A percentile compares a stretch with the other conserved stretches of the same genome.
phyloP scores from a whole-genome alignment of 2,797 vertebrate species.

The Rhinogobio ventralis region DNA sequence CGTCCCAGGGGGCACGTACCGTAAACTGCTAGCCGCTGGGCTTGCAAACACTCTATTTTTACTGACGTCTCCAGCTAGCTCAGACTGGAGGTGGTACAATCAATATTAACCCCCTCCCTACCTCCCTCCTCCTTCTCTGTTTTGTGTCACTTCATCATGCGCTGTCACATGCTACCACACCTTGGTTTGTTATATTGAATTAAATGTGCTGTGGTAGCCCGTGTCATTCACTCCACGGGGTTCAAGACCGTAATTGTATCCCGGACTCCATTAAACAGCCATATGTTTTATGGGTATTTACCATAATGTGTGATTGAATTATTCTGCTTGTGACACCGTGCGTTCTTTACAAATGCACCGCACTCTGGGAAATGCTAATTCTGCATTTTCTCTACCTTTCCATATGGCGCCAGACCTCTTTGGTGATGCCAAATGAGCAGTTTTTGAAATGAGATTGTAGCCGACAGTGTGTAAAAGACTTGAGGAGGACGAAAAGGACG shows the following conservation, averaged over 20 bases:
- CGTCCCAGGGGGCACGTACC: conserved; percentile 67
- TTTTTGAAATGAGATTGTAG: conserved; percentile 24
- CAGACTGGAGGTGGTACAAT: conserved; percentile 71
- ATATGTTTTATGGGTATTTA: conserved; percentile 62
- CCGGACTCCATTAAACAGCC: conserved; percentile 56
- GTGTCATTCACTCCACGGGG: conserved; percentile 52
- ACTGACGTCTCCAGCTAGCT: conserved; percentile 29
- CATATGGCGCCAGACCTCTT: conserved; percentile 28
- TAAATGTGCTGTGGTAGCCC: conserved; percentile 71
- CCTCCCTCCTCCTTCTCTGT: conserved; percentile 65
- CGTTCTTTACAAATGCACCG: conserved; percentile 14
- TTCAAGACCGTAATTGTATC: conserved; percentile 59
- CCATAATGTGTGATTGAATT: conserved; percentile 57
- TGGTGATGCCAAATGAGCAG: conserved; percentile 17
- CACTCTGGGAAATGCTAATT: conserved; percentile 23
- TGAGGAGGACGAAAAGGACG: conserved; percentile 18
- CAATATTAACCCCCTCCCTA: conserved; percentile 57
- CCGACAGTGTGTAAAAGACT: conserved; percentile 3
- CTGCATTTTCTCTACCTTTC: conserved; percentile 28
- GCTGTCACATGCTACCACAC: conserved; percentile 70
- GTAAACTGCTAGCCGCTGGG: conserved; percentile 74
- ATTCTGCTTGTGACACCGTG: conserved; percentile 45
- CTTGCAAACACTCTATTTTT: conserved; percentile 68
- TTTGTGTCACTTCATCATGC: conserved; percentile 77
- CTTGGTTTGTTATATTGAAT: conserved; percentile 74